These are phyloP conservation scores for Allobates femoralis DNA, from an alignment of 2,797 vertebrate genomes.

Conservation along the genomic window DNA sequence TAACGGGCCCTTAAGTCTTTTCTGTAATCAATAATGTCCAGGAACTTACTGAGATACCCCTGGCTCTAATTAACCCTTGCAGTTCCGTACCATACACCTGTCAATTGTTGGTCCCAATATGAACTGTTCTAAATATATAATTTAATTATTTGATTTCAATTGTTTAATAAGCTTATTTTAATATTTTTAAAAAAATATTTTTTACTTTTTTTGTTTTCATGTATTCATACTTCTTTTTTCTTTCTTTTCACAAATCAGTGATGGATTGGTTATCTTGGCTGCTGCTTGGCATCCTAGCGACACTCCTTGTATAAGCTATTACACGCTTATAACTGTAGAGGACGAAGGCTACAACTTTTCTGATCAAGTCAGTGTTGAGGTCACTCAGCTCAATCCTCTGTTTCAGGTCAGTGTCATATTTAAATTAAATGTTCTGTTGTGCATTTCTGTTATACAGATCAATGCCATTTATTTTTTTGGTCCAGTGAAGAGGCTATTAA, in stretches of 20 bases:
- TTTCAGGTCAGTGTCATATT: constrained; percentile 82
- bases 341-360: constrained; percentile 80
- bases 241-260: constrained; percentile 70
- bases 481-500: too few species aligned
- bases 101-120: too few species aligned
- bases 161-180: too few species aligned
- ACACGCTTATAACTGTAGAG: constrained; percentile 87
- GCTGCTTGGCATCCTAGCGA: constrained; percentile 91
- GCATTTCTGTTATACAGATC: too few species aligned
- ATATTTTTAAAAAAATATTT: neutral
- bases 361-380: constrained; percentile 86
- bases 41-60: too few species aligned
- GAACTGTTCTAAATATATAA: too few species aligned
- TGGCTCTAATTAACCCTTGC: too few species aligned
- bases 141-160: too few species aligned
- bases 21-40: too few species aligned
- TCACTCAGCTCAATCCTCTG: constrained; percentile 88
- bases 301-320: constrained; percentile 87
- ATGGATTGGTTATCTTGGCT: constrained; percentile 88
- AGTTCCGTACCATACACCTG: too few species aligned
- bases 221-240: neutral
- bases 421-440: neutral
- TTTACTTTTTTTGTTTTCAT: neutral
- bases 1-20: too few species aligned
- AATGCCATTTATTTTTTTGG: too few species aligned